Evolutionary conservation across 2,888 invertebrate species (phyloP).

Genomic region (Rhopalosiphum nymphaeae): DNA sequence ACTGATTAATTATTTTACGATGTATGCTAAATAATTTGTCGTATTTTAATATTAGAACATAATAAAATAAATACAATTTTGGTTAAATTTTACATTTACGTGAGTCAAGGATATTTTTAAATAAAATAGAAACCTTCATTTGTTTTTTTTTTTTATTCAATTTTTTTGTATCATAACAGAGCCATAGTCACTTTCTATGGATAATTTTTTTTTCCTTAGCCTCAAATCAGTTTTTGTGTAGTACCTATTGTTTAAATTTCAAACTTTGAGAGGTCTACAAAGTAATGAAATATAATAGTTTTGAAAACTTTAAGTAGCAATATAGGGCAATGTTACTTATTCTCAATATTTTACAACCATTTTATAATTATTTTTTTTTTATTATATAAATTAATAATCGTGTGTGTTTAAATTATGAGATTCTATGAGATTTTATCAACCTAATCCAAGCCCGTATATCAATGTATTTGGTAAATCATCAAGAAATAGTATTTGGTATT

Average conservation of each 20-base stretch:
- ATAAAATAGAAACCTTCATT: neutral
- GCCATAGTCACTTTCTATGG: neutral
- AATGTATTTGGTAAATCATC: neutral
- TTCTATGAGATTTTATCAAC: neutral
- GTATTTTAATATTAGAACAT: neutral
- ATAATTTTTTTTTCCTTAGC: neutral
- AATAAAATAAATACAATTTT: neutral
- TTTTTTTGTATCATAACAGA: neutral
- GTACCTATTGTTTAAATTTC: constrained; percentile 1
- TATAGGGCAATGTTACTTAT: neutral
- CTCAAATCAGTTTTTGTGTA: neutral
- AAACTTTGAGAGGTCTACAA: neutral
- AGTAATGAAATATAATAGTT: neutral
- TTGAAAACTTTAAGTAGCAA: neutral
- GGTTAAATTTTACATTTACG: neutral
- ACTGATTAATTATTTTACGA: neutral
- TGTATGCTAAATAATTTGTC: neutral
- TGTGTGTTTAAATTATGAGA: neutral
- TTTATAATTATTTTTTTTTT: neutral
- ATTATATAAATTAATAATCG: neutral
- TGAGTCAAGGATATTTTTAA: neutral
- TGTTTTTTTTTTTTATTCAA: neutral
- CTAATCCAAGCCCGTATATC: neutral
- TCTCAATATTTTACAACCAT: neutral
- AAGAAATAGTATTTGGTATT: neutral